A percentile compares a stretch with the other conserved stretches of the same genome.
Conservation (phyloP, 2,888 invertebrate species). For the Chouioia cunea region DNA sequence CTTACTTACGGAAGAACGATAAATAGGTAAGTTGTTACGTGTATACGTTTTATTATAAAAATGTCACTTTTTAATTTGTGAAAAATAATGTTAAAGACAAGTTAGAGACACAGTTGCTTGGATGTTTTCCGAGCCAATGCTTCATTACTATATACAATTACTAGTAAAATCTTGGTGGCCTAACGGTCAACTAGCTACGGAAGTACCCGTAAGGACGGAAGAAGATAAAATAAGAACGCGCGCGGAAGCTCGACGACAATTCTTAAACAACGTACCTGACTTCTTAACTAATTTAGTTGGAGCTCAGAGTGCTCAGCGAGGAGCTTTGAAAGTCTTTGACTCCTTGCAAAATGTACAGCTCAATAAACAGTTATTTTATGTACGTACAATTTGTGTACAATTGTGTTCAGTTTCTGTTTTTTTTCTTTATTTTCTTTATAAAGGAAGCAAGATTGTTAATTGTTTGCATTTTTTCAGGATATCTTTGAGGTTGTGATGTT, state of each 20-base stretch:
- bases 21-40: slow-evolving; percentile 74
- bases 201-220: slow-evolving; percentile 71
- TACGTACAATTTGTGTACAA: slow-evolving; percentile 70
- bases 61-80: not conserved
- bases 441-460: slow-evolving; percentile 12
- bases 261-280: slow-evolving; percentile 82
- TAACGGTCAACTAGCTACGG: slow-evolving; percentile 80
- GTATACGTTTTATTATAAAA: not conserved
- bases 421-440: too few species aligned
- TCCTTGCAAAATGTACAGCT: slow-evolving; percentile 86
- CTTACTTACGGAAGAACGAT: slow-evolving; percentile 93
- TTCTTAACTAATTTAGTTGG: slow-evolving; percentile 88
- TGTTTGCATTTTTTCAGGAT: slow-evolving; percentile 66
- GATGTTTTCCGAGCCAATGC: slow-evolving; percentile 91
- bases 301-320: slow-evolving; percentile 85
- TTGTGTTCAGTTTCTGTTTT: not conserved
- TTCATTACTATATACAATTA: slow-evolving; percentile 87
- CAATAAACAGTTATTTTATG: slow-evolving; percentile 93
- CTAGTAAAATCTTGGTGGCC: slow-evolving; percentile 93
- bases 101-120: slow-evolving; percentile 88
- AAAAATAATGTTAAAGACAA: slow-evolving; percentile 73
- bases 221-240: slow-evolving; percentile 78
- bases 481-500: slow-evolving; percentile 70
- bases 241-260: slow-evolving; percentile 77
- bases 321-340: slow-evolving; percentile 88